These are phyloP conservation scores for Pelecanoides urinatrix DNA, from an alignment of 2,113 vertebrate species.

Conservation along the genomic window DNA sequence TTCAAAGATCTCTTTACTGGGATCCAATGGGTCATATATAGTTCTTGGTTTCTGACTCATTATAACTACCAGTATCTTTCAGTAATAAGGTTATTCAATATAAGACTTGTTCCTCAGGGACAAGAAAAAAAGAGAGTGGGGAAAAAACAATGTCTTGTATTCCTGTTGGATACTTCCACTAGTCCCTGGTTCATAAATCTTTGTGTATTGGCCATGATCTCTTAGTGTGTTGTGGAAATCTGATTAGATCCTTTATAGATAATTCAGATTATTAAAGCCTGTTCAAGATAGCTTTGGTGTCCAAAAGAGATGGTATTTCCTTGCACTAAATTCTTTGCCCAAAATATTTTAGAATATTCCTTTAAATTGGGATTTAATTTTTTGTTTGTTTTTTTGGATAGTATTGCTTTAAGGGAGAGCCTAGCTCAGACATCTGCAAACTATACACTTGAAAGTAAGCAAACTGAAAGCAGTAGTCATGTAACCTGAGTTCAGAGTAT, in stretches of 20 bases:
- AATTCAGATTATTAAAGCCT: neutral
- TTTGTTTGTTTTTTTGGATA: neutral
- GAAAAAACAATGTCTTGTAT: neutral
- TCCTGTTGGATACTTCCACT: neutral
- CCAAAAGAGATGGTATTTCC: neutral
- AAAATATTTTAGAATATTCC: neutral
- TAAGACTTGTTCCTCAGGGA: neutral
- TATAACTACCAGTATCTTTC: neutral
- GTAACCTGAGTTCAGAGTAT: slow-evolving; percentile 16
- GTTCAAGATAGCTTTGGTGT: neutral
- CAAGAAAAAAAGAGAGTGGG: neutral
- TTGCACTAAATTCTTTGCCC: neutral
- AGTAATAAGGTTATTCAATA: neutral
- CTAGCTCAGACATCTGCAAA: neutral
- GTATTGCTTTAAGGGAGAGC: neutral
- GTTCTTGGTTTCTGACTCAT: neutral
- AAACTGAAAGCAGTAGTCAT: neutral
- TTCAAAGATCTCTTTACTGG: neutral
- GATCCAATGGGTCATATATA: neutral
- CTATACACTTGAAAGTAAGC: neutral
- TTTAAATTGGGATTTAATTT: neutral
- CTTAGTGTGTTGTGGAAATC: neutral
- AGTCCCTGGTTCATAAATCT: neutral
- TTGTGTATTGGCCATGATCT: neutral
- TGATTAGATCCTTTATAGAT: neutral